These are phyloP conservation scores for Chascanopsetta lugubris DNA, from an alignment of 2,113 vertebrate species.

Conservation along the genomic window DNA sequence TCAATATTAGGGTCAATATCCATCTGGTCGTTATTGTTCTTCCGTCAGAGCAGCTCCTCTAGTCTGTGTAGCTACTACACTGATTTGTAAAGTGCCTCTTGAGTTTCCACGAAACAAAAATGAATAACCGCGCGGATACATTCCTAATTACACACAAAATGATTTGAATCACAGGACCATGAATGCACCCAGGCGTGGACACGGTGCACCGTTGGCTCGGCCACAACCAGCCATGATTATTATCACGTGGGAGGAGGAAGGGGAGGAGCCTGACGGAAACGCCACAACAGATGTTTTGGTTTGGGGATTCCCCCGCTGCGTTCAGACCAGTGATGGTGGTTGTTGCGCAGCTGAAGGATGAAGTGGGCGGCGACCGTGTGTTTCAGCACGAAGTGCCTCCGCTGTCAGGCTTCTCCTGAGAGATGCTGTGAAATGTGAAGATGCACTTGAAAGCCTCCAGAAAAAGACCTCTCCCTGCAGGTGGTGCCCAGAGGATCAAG, in stretches of 20 bases:
- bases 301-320: slow-evolving; percentile 4
- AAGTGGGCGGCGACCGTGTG: too few relatives aligned
- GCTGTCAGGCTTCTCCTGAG: not conserved
- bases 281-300: slow-evolving; percentile 55
- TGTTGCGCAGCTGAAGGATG: slow-evolving; percentile 29
- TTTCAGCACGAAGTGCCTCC: not conserved
- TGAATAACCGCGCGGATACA: not conserved
- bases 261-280: slow-evolving; percentile 41
- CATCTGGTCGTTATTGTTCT: not conserved
- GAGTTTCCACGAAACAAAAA: not conserved
- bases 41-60: not conserved
- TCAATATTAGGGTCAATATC: too few relatives aligned
- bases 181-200: slow-evolving; percentile 27
- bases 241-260: slow-evolving; percentile 51
- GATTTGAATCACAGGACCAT: slow-evolving; percentile 51
- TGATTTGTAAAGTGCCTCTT: not conserved
- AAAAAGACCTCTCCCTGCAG: not conserved
- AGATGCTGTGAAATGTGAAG: not conserved
- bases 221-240: slow-evolving; percentile 49
- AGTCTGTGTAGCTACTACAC: not conserved
- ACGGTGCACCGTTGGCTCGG: slow-evolving; percentile 20
- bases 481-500: not conserved
- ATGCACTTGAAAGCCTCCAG: not conserved
- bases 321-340: slow-evolving; percentile 25
- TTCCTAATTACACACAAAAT: slow-evolving; percentile 30